Base-by-base conservation (phyloP, 2,797 vertebrate species). In the Microctenopoma lineatum region DNA sequence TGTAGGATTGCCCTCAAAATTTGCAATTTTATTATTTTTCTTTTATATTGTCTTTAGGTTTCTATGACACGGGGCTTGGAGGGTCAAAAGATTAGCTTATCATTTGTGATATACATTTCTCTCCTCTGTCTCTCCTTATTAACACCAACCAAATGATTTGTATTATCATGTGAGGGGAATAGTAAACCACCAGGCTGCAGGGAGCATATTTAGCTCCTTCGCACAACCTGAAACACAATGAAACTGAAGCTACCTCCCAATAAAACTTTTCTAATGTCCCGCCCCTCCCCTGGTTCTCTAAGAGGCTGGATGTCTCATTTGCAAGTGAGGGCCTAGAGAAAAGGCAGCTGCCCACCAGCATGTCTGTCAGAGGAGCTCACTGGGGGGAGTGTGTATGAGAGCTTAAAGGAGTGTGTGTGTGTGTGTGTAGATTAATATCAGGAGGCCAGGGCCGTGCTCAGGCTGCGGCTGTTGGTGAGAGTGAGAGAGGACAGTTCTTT, bases 391-490 rank as follows among this genome's bases (percentile, higher is more conserved):
- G 81, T 68, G 84, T 64, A 79, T 3, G 42, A 45, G 16, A 39
- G 76, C 76, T 76, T 75, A 66, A 63, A 64, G 57, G 70, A 21
- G 42, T 44, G n/a, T 34, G 57, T 65, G 64, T 59, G 67, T 65
- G 75, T 80, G 84, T 77, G 87, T 82, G 87, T 91, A 92, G 91
- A 94, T 93, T 93, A 93, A 94, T 93, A 93, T 91, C 83, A 73
- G 85, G 84, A 91, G 92, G 90, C 87, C 87, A 90, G 83, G 89
- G 89, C 89, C 82, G 81, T 52, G 83, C 85, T 87, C 70, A 53
- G 86, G 82, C 90, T 84, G 81, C 46, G 87, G 84, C 89, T 90
- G 89, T 89, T 86, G 66, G 77, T 59, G 64, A 85, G 85, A 77
- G 83, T 53, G 67, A 88, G 86, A 90, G 86, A 90, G 90, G 92